Evolutionary conservation across 2,888 invertebrate genomes (phyloP), one percentile per base, ranked within the genome.

Genomic region (Automeris io): DNA sequence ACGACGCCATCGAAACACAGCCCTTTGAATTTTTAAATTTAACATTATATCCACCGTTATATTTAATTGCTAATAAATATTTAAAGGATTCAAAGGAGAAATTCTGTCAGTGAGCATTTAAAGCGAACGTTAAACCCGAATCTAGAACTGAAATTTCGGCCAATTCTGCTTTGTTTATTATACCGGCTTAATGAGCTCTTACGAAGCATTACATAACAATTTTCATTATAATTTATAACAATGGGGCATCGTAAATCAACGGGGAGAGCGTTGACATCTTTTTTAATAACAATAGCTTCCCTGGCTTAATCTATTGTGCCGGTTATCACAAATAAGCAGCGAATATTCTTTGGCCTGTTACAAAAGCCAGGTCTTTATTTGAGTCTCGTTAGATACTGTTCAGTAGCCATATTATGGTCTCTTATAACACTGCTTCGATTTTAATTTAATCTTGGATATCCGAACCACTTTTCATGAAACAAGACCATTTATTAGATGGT

Each of bases 271-370:
- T 75, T 76, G 77, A 75, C 73, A 65, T 76, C 69, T 72, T 77
- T 77, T 79, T 76, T 75, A 75, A 70, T 73, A 70, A 75, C 72
- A 77, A 77, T 64, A 53, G 67, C 39, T 47, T 43, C 38, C 34
- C 48, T 51, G 58, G 56, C 54, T 51, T 49, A 57, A 54, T 61
- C 63, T 66, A 64, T 64, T 51, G 46, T 45, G 47, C 43, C 39
- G 46, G 43, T 45, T 49, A 50, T 55, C 45, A 33, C 46, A 40
- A 51, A 48, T 51, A 51, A 43, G 41, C 40, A 18, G 34, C 40
- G 41, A 23, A 22, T 34, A 35, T 43, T 48, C 46, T 41, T 38
- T 41, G 44, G 34, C 35, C 39, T 33, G 32, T 45, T 42, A 39
- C 36, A 40, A 34, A 34, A 37, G 37, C 29, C 29, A 37, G 29